Conservation (phyloP, 2,888 invertebrate species). For the Formica aserva region DNA sequence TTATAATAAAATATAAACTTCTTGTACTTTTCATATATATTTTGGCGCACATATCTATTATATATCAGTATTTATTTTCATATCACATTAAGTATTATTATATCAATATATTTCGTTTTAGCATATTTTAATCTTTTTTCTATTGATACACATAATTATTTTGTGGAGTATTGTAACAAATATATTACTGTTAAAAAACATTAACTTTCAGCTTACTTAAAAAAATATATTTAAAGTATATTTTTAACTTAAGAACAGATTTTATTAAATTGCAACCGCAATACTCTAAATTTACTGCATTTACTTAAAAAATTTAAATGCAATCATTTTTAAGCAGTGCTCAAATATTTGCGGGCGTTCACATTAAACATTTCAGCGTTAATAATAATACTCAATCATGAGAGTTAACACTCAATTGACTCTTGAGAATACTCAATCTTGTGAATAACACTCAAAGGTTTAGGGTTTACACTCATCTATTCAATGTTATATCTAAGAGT, state of each 20-base stretch:
- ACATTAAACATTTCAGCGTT: neutral
- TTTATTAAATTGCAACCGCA: neutral
- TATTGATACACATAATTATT: too few species aligned
- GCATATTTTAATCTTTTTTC: too few species aligned
- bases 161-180: too few species aligned
- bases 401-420: neutral
- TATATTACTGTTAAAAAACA: too few species aligned
- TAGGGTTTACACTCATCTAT: neutral
- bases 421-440: neutral
- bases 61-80: too few species aligned
- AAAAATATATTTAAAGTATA: neutral
- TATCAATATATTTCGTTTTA: too few species aligned
- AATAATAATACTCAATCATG: constrained; percentile 5
- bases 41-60: too few species aligned
- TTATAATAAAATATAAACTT: too few species aligned
- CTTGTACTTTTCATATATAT: too few species aligned
- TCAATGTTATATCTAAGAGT: neutral
- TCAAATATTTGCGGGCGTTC: neutral
- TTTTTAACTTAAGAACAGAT: neutral
- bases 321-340: neutral
- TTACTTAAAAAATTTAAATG: neutral
- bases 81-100: too few species aligned
- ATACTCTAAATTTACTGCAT: neutral
- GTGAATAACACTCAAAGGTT: neutral
- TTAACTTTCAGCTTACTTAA: too few species aligned